Base-by-base conservation (phyloP, 2,888 invertebrate species). In the Deroplatys truncata region DNA sequence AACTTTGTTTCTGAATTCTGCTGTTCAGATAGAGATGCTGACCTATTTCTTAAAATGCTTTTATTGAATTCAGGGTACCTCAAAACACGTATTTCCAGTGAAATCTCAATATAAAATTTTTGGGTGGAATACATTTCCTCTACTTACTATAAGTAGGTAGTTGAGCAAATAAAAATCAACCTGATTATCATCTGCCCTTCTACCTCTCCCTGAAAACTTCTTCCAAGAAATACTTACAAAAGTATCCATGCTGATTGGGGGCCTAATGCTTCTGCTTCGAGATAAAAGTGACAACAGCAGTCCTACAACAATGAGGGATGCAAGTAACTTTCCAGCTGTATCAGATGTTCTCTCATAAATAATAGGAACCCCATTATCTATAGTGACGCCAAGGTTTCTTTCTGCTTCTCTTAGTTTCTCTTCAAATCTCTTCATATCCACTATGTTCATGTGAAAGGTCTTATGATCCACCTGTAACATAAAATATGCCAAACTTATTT, bases 371-470 rank as follows among this genome's bases (percentile, higher is more conserved):
- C 97, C 93, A 88, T 93, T 92, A 94, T 96, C 98, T 93, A 97
- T 96, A 92, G 94, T 95, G 86, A 99, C 97, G 25, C 98, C 98
- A 83, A 99, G 94, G 83, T 95, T 95, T 89, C 95, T 94, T 93
- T 99, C 99, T 0, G 97, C 97, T 91, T 96, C 96, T 56, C 99
- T 95, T 49, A 99, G 94, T 93, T 98, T 98, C 92, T 97, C 97
- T 93, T 99, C 99, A 93, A 99, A 98, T 91, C 97, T 96, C 89
- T 96, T 95, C 49, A 97, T 96, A 92, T 98, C 97, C 0, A 97
- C 97, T 15, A 98, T 96, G 92, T 97, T 97, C 97, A 98, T 97
- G 92, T 97, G 97, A 92, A 95, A 98, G 16, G 96, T 95, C 91
- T 95, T 95, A 90, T 96, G 95, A 43, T 95, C 95, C 1, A 95